Base-by-base conservation (phyloP, 2,888 invertebrate genomes). In the Yponomeuta sedellus region DNA sequence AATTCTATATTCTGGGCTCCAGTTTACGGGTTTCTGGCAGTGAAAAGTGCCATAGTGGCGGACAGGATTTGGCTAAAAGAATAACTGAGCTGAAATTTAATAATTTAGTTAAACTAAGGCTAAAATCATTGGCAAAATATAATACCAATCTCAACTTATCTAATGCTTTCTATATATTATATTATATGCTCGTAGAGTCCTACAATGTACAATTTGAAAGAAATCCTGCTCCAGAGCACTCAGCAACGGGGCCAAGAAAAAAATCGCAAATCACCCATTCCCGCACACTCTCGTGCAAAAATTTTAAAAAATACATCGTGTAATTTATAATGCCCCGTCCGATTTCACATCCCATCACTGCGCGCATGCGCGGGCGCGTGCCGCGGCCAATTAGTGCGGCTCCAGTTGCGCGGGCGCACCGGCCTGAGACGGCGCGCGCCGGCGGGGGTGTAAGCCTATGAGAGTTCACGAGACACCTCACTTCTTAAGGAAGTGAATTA, bases 341-440 rank as follows among this genome's bases (percentile, higher is more conserved):
- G 86, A 89, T 90, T 89, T 89, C 88, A 88, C 88, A 88, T 88
- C 88, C 84, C 86, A 86, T 85, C 82, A 85, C 81, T 85, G 79
- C 81, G 82, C 77, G 79, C 76, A 16, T 76, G 76, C 73, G 83
- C 81, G 81, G 85, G 88, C 89, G 89, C 88, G 88, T 89, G 89
- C 89, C 87, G 75, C 73, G 70, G 83, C 88, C 88, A 90, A 91
- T 91, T 91, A 90, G 91, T 89, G 87, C 83, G 86, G 90, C 89
- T 91, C 89, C 85, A 90, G 84, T 91, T 90, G 83, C 82, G 83
- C 82, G 20, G 12, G 56, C 56, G 64, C 57, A 34, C 40, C 57
- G 19, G 64, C 25, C n/a, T 10, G 84, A 71, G 65, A 70, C 66
- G 67, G 71, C 64, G 68, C 52, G 28, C n/a, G 39, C 34, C 25